Base-by-base conservation (phyloP, 2,888 invertebrate species). In the Alsophila aescularia region DNA sequence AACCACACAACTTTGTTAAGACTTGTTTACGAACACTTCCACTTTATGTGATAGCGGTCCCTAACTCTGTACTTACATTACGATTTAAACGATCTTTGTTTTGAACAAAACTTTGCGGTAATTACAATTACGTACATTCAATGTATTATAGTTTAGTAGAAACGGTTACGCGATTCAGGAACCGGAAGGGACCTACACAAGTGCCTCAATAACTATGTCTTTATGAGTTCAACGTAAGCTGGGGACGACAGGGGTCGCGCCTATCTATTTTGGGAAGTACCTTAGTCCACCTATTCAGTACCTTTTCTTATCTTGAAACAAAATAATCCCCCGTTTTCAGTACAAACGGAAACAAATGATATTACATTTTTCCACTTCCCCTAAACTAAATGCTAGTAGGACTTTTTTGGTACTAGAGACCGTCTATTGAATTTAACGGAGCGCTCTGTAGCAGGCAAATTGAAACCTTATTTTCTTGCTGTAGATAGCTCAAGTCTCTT, bases 1-100 rank as follows among this genome's bases (percentile, higher is more conserved):
- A 81, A 81, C 86, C 86, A 73, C 85, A 79, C 75, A 87, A 87
- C 83, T 86, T 87, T 85, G 83, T 83, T 85, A 81, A 81, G 83
- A 83, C 83, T 87, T 85, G 85, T 85, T 85, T 85, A 85, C 79
- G 78, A 77, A 81, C 83, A 77, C 79, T 82, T 83, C 58, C 79
- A 81, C 80, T 85, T 85, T 86, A 85, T 81, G 84, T 81, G 82
- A 81, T 78, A 79, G 79, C 76, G 74, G 81, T 78, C 79, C 69
- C 72, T 68, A 79, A 82, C 75, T 82, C 76, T 72, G 72, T 77
- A 73, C 67, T 64, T 72, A 68, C 75, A 77, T 77, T 67, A 74
- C 78, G 79, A 73, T 75, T 79, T 72, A 73, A 81, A 79, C 72
- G 75, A 77, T 75, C 73, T 71, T 71, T 75, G 78, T 82, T 81